Conservation (phyloP, 2,113 vertebrate species). For the Manacus vitellinus region DNA sequence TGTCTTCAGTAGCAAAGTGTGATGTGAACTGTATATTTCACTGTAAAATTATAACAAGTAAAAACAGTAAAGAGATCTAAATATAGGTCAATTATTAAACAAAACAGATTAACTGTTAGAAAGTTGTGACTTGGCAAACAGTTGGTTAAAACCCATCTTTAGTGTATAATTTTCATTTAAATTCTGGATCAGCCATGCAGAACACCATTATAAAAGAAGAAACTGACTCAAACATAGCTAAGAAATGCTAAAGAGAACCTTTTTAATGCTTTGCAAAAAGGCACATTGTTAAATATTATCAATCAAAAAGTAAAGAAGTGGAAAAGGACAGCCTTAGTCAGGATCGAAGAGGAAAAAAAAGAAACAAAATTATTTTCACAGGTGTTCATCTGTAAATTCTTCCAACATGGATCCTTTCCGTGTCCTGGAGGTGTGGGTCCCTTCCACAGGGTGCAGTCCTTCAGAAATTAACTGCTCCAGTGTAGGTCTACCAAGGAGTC, state of each 20-base stretch:
- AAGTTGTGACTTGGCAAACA: neutral
- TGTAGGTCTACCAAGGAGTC: accelerated
- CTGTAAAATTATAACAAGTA: neutral
- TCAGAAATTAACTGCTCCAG: neutral
- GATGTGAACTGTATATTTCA: neutral
- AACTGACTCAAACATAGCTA: neutral
- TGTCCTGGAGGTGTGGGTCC: accelerated
- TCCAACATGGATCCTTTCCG: neutral
- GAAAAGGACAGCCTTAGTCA: neutral
- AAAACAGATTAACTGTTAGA: neutral
- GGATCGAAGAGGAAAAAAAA: neutral
- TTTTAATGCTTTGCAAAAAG: neutral
- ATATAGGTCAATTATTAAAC: neutral
- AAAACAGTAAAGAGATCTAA: neutral
- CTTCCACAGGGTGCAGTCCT: accelerated
- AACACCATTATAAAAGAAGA: neutral
- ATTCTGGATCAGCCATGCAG: neutral
- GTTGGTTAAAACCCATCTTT: neutral
- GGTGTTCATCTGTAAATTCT: neutral
- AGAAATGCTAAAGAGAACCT: neutral
- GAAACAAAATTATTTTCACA: neutral
- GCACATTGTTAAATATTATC: neutral
- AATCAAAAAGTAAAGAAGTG: neutral
- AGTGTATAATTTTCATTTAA: neutral
- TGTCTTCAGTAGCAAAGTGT: neutral